Evolutionary conservation across 2,797 vertebrate species (phyloP), one percentile per base, ranked within the genome.

Genomic region (Carapus acus): DNA sequence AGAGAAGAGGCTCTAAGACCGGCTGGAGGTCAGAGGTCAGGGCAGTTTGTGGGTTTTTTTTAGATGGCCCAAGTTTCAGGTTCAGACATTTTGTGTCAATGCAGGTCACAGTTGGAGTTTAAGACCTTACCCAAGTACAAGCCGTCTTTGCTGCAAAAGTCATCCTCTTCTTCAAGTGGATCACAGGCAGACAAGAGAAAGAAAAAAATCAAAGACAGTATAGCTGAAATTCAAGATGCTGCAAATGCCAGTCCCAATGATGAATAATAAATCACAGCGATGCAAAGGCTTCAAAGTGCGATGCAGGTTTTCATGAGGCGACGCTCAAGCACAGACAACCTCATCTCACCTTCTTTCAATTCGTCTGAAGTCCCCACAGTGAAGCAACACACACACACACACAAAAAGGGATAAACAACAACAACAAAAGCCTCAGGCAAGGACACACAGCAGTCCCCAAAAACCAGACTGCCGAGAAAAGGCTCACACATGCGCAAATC

Each of bases 311-410:
- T 11, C 12, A 33, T 13, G 6, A 7, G 12, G 3, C n/a, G n/a
- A n/a, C n/a, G n/a, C n/a, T n/a, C n/a, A n/a, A n/a, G n/a, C n/a
- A n/a, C 31, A 33, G 31, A 4, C 31, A 4, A 13, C 14, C 14
- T 17, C 40, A 13, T 17, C 80, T 91, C 87, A 97, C 94, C 94
- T 86, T 91, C 92, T 85, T 86, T 90, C 73, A 97, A 88, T 69
- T 99, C 96, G 76, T 98, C 95, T 99, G 77, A 54, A 6, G 27
- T 58, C 49, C 48, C 51, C 8, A 58, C 44, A 71, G n/a, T 27
- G 41, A 55, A 51, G 42, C 39, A 53, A 27, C 13, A 55, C 22
- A 2, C 5, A 69, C 63, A n/a, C n/a, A 4, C 15, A 29, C n/a
- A 19, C 6, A 36, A 36, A 36, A 15, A 52, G 43, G 51, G 7